Evolutionary conservation across 2,113 vertebrate species (phyloP).

Genomic region (Microcebus murinus): DNA sequence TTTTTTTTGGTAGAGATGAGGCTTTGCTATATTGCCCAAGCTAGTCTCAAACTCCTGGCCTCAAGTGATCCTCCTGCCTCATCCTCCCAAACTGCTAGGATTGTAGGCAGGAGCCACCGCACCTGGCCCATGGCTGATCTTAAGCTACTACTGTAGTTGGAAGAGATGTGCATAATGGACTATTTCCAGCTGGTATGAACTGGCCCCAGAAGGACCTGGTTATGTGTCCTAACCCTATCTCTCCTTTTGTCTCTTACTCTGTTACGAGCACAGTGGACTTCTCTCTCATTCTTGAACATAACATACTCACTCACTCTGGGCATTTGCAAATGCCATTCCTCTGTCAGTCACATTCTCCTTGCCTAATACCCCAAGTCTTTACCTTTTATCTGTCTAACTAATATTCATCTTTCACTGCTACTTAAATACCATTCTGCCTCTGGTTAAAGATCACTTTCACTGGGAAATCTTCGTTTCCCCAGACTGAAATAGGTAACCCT

Average conservation of each 20-base stretch:
- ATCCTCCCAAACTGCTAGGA: no score
- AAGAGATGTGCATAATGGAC: not conserved
- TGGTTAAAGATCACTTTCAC: not conserved
- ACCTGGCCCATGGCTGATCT: not conserved
- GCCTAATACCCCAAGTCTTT: not conserved
- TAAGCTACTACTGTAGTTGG: not conserved
- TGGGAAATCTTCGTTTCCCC: not conserved
- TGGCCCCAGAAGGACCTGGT: rapidly evolving
- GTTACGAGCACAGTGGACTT: not conserved
- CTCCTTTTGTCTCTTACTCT: not conserved
- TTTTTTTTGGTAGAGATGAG: no score
- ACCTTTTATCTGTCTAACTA: not conserved
- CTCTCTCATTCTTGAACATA: not conserved
- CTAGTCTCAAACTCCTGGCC: no score
- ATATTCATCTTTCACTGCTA: not conserved
- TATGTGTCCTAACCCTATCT: not conserved
- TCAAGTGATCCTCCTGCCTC: no score
- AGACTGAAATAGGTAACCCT: not conserved
- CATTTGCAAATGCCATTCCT: not conserved
- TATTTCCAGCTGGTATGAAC: not conserved
- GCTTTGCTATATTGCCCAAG: no score
- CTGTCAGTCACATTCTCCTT: not conserved
- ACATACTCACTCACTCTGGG: not conserved
- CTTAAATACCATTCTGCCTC: not conserved
- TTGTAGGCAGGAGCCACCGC: no score